Evolutionary conservation across 1,140 invertebrate species (phyloP).

Genomic region (Euura saliciscinereae): DNA sequence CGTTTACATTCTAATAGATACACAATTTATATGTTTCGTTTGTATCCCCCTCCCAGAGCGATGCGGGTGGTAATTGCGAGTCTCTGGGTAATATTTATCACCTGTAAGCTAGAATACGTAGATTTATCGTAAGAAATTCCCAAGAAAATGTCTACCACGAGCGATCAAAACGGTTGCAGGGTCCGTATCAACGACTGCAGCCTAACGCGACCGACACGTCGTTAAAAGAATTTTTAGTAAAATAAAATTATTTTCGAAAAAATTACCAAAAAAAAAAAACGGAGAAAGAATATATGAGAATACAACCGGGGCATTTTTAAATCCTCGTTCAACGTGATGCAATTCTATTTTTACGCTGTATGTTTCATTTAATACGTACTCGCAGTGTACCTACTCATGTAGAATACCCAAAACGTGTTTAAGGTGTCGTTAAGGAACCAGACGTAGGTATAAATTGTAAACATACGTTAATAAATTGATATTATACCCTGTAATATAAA

Average conservation of each 20-base stretch:
- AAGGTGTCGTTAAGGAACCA: neutral
- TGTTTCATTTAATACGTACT: neutral
- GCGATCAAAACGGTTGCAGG: neutral
- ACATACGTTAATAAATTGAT: neutral
- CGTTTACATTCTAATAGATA: neutral
- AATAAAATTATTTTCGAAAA: conserved; percentile 29
- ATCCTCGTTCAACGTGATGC: neutral
- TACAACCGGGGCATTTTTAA: neutral
- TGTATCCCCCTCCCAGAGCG: neutral
- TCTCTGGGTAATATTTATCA: neutral
- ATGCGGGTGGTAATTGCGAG: neutral
- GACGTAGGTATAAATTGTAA: neutral
- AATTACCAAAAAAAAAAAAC: neutral
- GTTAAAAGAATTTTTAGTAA: neutral
- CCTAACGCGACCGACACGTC: conserved; percentile 8
- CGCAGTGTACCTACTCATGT: neutral
- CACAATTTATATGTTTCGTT: neutral
- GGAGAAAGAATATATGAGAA: conserved; percentile 18
- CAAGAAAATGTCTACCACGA: neutral
- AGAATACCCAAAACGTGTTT: neutral
- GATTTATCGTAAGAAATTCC: neutral
- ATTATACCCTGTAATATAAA: neutral
- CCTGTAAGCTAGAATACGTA: neutral
- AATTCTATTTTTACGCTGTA: conserved; percentile 2
- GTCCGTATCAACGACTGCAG: neutral